Conservation (phyloP, 2,113 vertebrate genomes). For the Laticauda colubrina region DNA sequence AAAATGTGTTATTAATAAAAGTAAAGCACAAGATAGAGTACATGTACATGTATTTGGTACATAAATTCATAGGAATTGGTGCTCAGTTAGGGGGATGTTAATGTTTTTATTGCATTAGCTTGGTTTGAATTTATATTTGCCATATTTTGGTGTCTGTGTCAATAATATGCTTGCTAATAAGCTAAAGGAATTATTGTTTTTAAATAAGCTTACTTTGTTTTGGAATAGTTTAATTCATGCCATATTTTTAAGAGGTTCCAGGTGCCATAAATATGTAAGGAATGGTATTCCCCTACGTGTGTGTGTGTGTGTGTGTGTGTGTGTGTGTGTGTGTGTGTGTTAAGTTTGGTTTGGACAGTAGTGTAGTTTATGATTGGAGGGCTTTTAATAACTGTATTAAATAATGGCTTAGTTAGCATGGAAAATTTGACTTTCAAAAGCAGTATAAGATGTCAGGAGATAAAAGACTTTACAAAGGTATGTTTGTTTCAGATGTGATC, state of each 20-base stretch:
- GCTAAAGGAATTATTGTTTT: background rate
- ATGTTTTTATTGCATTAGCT: background rate
- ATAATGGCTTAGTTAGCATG: constrained; percentile 50
- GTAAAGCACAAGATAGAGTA: background rate
- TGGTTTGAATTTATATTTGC: background rate
- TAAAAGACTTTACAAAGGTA: constrained; percentile 64
- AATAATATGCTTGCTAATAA: background rate
- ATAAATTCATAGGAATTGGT: background rate
- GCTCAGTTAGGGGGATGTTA: background rate
- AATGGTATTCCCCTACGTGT: constrained; percentile 21
- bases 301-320: background rate
- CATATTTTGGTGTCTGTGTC: background rate
- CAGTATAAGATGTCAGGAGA: constrained; percentile 53
- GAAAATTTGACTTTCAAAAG: constrained; percentile 47
- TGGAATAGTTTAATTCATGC: constrained; percentile 12
- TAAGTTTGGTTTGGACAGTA: constrained; percentile 41
- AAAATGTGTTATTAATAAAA: constrained; percentile 30
- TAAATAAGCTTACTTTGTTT: background rate
- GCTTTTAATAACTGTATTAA: constrained; percentile 54
- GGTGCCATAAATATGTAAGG: constrained; percentile 13
- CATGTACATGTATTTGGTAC: background rate
- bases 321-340: background rate
- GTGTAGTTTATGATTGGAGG: constrained; percentile 34
- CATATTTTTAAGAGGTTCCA: constrained; percentile 20
- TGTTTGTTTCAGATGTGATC: constrained; percentile 67